Evolutionary conservation across 2,888 invertebrate species (phyloP).

Genomic region (Drosophila peninsularis): DNA sequence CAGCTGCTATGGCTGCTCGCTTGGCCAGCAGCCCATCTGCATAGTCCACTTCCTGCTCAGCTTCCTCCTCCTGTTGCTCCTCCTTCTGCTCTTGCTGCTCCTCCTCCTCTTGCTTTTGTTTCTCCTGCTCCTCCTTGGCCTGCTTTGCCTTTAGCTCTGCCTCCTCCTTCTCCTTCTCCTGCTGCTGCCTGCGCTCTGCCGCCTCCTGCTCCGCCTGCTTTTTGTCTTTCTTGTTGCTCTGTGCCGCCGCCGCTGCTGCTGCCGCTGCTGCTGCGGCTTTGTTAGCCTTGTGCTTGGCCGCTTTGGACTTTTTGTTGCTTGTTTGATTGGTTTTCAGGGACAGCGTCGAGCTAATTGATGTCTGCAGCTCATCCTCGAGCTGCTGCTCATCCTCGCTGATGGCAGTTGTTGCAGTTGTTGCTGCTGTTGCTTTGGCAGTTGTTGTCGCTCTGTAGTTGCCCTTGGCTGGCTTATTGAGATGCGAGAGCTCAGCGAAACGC

Average conservation of each 20-base stretch:
- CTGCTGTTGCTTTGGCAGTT: constrained; percentile 5
- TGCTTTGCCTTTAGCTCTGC: constrained; percentile 1
- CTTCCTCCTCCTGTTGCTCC: neutral
- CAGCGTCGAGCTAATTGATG: constrained; percentile 26
- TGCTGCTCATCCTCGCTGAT: constrained; percentile 56
- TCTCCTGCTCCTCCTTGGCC: neutral
- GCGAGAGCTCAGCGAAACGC: constrained; percentile 62
- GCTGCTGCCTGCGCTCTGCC: constrained; percentile 7
- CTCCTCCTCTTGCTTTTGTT: too few species aligned
- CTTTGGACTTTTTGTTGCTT: constrained; percentile 52
- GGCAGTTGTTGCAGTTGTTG: constrained; percentile 23
- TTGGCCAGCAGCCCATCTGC: constrained; percentile 62
- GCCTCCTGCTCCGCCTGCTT: constrained; percentile 39
- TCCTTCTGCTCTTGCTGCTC: neutral
- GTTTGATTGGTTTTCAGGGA: constrained; percentile 20
- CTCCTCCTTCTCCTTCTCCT: constrained; percentile 11
- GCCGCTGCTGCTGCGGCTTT: constrained; percentile 31
- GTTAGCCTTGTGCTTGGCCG: constrained; percentile 48
- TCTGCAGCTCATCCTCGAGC: constrained; percentile 46
- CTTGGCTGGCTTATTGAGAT: constrained; percentile 54
- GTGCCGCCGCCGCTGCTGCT: neutral
- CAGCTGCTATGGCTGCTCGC: constrained; percentile 50
- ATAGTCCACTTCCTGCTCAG: constrained; percentile 40
- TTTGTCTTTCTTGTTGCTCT: constrained; percentile 34
- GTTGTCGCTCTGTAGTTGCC: constrained; percentile 11